Evolutionary conservation across 1,140 invertebrate species (phyloP), one percentile per base, ranked within the genome.

Genomic region (Formica exsecta): DNA sequence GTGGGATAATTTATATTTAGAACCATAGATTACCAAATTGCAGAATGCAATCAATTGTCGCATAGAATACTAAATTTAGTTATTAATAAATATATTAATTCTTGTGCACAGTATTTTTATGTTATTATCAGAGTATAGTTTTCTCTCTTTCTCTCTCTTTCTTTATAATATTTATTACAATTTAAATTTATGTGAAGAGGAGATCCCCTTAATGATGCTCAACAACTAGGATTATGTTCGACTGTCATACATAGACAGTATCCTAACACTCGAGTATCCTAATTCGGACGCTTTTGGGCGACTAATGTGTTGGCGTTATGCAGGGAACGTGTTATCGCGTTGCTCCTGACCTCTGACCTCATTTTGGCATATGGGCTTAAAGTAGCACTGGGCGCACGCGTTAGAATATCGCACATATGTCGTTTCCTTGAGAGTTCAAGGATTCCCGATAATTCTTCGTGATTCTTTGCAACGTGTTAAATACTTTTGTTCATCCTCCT

Each of bases 261-360:
- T 29, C 25, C 25, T 29, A 29, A 32, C n/a, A 8, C 38, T 75
- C 19, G 19, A 54, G 19, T 32, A 74, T 9, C 16, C 29, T 16
- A 51, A 79, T 79, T 68, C 44, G 7, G 48, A 22, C 44, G 62
- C 25, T 32, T 66, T 66, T 22, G 29, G 3, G 41, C 11, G 25
- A 61, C 57, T 41, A 25, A 66, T 51, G 61, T 66, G n/a, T 54
- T 32, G n/a, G 3, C 13, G 54, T 38, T 68, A 68, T 79, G 41
- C n/a, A 61, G 74, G n/a, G n/a, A 51, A 79, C 41, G 22, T 41
- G 59, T 76, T 76, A 76, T 64, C 59, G 32, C n/a, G 22, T 51
- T 68, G 62, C 29, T 38, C 76, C 29, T 79, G 76, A 79, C 44
- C 76, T 77, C 59, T 79, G 76, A 68, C 76, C 76, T 54, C 76